phyloP scores from a whole-genome alignment of 1,140 invertebrate species.

The Melanaphis sacchari region DNA sequence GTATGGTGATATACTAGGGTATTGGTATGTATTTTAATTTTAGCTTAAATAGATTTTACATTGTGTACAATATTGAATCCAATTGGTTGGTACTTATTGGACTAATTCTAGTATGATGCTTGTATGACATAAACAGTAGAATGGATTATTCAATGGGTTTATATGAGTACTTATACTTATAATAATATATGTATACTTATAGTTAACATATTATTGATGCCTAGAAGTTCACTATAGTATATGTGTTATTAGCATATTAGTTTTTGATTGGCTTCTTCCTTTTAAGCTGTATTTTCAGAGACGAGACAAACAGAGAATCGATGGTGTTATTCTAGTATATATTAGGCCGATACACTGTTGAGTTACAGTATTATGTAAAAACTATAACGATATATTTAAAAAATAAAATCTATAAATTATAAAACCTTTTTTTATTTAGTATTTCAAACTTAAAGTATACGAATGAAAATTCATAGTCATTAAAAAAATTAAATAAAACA shows the following conservation, averaged over 20 bases:
- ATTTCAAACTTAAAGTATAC: not conserved
- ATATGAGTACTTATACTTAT: not conserved
- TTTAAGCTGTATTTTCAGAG: not conserved
- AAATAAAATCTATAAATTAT: not conserved
- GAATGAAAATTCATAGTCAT: not conserved
- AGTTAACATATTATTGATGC: not conserved
- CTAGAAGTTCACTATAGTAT: not conserved
- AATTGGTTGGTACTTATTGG: not conserved
- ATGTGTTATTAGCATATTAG: slow-evolving; percentile 16
- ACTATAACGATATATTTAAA: not conserved
- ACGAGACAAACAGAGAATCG: not conserved
- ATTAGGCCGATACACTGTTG: not conserved
- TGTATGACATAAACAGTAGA: not conserved
- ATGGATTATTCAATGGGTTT: not conserved
- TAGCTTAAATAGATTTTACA: not conserved
- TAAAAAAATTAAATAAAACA: not conserved
- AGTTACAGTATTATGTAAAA: not conserved
- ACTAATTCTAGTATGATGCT: not conserved
- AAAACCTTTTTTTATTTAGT: not conserved
- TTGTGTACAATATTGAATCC: not conserved
- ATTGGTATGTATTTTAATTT: not conserved
- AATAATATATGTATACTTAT: not conserved
- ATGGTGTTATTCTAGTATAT: slow-evolving; percentile 15
- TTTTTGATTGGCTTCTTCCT: slow-evolving; percentile 14
- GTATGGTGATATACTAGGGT: not conserved